Evolutionary conservation across 2,888 invertebrate genomes (phyloP), one percentile per base, ranked within the genome.

Genomic region (Orthosia cruda): DNA sequence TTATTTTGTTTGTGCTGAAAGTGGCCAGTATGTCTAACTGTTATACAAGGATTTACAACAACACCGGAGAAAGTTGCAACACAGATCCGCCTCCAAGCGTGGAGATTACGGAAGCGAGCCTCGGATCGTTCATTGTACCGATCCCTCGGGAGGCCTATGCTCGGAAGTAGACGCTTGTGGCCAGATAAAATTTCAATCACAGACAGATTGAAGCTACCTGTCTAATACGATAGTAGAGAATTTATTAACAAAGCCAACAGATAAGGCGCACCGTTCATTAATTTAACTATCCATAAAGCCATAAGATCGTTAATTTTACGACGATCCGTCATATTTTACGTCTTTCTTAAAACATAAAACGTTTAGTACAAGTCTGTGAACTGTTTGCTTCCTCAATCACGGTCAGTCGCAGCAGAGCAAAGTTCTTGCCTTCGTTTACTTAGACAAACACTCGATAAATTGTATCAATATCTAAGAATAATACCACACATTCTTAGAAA

Each of bases 291-390:
- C 63, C 20, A 45, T 71, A 58, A 64, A 71, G n/a, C n/a, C 54
- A 23, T 68, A 4, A 40, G 59, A 70, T 68, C 67, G 50, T 82
- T 54, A 74, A 74, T 64, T 78, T 85, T 65, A 75, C 66, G 62
- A 72, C 32, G 49, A 32, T 66, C 63, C 64, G 26, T 72, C 72
- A 79, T 71, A 68, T 83, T 77, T 74, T 52, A 71, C 55, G 74
- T 74, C 74, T 70, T 74, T 69, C 55, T 62, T 67, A 70, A 78
- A n/a, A 78, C 66, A 77, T 72, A 63, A 79, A 85, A 70, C 58
- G 47, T 49, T 76, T 64, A 63, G 71, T 71, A 26, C 52, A 23
- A 62, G 45, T 74, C 32, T 64, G 54, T 3, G 26, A 71, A 76
- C 18, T 81, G 62, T 77, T 83, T 75, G 50, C 67, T 80, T 68